phyloP scores from a whole-genome alignment of 2,797 vertebrate species.

The Paramormyrops hopkinsi region DNA sequence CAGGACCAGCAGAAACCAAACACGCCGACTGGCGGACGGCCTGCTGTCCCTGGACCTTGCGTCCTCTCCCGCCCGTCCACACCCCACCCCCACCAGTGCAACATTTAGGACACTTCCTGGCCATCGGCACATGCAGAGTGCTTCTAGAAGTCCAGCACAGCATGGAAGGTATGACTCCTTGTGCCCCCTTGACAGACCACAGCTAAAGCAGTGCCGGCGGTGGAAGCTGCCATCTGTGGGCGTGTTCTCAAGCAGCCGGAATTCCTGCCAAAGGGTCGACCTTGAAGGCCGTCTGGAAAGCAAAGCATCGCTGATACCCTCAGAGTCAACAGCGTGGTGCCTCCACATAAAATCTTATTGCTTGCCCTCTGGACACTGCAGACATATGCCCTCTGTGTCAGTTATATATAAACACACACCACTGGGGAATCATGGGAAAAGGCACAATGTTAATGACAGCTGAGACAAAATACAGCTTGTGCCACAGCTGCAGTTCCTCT shows the following conservation, averaged over 20 bases:
- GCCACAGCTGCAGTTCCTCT: background rate
- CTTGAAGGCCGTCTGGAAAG: conserved; percentile 7
- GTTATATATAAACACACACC: background rate
- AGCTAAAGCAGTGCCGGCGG: background rate
- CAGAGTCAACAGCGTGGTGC: background rate
- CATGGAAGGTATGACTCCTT: background rate
- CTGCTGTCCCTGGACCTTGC: background rate
- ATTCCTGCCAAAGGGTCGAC: background rate
- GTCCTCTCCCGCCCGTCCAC: background rate
- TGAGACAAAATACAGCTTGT: background rate
- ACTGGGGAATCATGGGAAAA: conserved; percentile 10
- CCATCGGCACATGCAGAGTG: background rate
- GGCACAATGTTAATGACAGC: background rate
- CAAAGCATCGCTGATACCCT: background rate
- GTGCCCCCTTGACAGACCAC: background rate
- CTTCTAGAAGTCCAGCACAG: background rate
- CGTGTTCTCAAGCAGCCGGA: background rate
- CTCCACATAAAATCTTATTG: conserved; percentile 11
- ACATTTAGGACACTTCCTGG: background rate
- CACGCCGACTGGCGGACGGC: background rate
- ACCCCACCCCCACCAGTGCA: background rate
- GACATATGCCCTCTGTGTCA: background rate
- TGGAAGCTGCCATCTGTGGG: background rate
- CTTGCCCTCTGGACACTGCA: background rate
- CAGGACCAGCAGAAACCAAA: background rate